These are phyloP conservation scores for Ceraclea dissimilis DNA, from an alignment of 2,888 invertebrate genomes.

Conservation along the genomic window DNA sequence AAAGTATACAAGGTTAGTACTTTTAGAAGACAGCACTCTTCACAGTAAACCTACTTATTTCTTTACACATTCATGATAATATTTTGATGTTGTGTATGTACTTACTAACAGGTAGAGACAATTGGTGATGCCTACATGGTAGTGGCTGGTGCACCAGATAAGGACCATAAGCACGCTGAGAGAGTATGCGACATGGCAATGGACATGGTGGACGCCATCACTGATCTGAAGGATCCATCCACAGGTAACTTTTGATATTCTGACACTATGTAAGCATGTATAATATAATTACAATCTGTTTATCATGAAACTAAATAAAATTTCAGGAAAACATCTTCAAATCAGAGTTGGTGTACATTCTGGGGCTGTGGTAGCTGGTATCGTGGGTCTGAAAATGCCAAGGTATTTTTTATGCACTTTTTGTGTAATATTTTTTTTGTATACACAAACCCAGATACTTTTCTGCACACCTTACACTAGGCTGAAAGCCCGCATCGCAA, in stretches of 20 bases:
- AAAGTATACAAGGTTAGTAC: slow-evolving; percentile 82
- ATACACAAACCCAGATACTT: neutral
- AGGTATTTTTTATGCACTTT: slow-evolving; percentile 31
- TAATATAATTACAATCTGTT: neutral
- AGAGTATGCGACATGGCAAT: slow-evolving; percentile 92
- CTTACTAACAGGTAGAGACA: slow-evolving; percentile 92
- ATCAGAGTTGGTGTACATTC: slow-evolving; percentile 85
- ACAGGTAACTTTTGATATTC: slow-evolving; percentile 51
- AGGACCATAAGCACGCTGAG: slow-evolving; percentile 84
- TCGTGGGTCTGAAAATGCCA: slow-evolving; percentile 92
- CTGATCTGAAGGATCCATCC: slow-evolving; percentile 85
- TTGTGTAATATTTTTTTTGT: neutral
- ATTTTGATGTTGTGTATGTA: no score
- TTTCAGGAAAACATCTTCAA: slow-evolving; percentile 67
- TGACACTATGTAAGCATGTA: neutral
- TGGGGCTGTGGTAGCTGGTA: slow-evolving; percentile 88
- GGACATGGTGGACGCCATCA: slow-evolving; percentile 92
- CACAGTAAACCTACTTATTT: slow-evolving; percentile 20
- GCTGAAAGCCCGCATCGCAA: no score
- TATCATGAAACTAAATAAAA: no score
- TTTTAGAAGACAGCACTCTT: no score
- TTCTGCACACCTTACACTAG: no score
- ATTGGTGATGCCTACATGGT: slow-evolving; percentile 99
- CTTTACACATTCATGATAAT: neutral
- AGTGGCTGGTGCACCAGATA: slow-evolving; percentile 89